Percentiles rank a stretch among this genome's conserved stretches.
These are phyloP conservation scores for Dromococcyx pavoninus DNA, from an alignment of 2,797 vertebrate genomes.

Conservation along the genomic window DNA sequence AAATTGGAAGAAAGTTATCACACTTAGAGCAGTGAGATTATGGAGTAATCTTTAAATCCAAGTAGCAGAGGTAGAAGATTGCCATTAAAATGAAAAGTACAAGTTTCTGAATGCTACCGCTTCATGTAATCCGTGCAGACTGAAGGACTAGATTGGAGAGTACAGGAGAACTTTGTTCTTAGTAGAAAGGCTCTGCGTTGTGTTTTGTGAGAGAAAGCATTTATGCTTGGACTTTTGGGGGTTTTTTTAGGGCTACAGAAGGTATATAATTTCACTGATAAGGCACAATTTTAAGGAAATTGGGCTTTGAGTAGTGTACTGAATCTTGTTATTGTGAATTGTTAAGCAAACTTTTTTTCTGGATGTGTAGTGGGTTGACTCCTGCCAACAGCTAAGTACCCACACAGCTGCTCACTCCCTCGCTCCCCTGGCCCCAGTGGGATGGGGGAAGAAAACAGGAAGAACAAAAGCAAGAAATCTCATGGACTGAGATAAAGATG, in stretches of 20 bases:
- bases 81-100: background rate
- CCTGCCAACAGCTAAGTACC: background rate
- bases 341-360: background rate
- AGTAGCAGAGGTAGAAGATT: background rate
- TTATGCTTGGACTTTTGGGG: background rate
- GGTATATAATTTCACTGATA: background rate
- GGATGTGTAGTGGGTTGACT: background rate
- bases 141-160: background rate
- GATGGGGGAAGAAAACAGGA: background rate
- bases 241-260: background rate
- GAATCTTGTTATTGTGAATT: background rate
- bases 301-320: background rate
- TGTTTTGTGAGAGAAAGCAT: background rate
- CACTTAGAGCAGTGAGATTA: background rate
- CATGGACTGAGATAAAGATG: background rate
- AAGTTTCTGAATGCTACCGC: background rate
- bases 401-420: background rate
- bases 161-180: background rate
- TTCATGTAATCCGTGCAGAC: background rate
- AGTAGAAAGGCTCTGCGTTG: background rate
- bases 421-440: background rate
- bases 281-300: background rate
- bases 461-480: background rate
- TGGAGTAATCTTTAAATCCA: background rate
- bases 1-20: background rate